Conservation (phyloP, 2,797 vertebrate genomes). For the Leptodactylus fallax region DNA sequence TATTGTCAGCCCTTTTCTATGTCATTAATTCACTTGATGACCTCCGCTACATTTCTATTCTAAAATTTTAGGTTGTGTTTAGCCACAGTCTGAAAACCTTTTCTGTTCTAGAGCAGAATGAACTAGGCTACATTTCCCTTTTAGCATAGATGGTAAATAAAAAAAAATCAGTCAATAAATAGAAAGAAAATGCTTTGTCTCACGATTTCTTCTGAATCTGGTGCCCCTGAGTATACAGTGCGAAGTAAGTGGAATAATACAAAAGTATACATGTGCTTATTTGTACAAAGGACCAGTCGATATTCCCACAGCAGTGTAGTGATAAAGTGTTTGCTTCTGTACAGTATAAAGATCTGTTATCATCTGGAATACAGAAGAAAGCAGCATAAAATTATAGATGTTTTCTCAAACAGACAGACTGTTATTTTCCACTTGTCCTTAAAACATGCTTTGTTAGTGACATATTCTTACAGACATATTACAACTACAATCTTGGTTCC, state of each 20-base stretch:
- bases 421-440: background rate
- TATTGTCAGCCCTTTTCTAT: too few species aligned
- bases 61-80: background rate
- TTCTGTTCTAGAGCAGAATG: background rate
- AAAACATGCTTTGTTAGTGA: background rate
- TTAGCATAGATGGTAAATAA: background rate
- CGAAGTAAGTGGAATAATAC: slow-evolving; percentile 3
- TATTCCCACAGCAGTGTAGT: background rate
- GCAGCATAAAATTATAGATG: slow-evolving; percentile 1
- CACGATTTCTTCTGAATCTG: background rate
- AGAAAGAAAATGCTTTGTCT: background rate
- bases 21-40: background rate
- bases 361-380: background rate
- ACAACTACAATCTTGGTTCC: too few species aligned
- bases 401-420: background rate
- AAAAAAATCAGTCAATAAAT: background rate
- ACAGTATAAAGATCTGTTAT: background rate
- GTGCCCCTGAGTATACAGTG: background rate
- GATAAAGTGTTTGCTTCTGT: background rate
- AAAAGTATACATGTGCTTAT: background rate
- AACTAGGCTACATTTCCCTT: background rate
- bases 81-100: background rate
- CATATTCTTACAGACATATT: background rate
- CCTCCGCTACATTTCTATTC: background rate
- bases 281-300: background rate